Evolutionary conservation across 2,797 vertebrate genomes (phyloP), one percentile per base, ranked within the genome.

Genomic region (Erithacus rubecula): DNA sequence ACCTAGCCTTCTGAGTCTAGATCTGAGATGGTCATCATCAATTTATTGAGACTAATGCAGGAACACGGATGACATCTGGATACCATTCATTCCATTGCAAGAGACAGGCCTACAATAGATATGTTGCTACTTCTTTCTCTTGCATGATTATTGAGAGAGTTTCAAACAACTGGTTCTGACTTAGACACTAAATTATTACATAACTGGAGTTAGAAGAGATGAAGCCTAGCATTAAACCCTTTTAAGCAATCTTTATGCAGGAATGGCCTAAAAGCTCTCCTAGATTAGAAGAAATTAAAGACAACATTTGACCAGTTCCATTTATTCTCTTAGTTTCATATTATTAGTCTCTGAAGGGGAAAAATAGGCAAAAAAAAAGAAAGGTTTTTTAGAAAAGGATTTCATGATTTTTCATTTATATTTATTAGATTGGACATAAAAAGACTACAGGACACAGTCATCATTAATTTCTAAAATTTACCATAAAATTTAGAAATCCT

Each of bases 201-300:
- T 60, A 18, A 36, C 3, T 37, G 10, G 1, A 5, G 4, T 59
- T 37, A 34, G 12, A n/a, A 41, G 58, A 64, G 3, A 19, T 63
- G 8, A 75, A 67, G 51, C 3, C 3, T 2, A n/a, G 22, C 0
- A 6, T 1, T 29, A 43, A 52, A 41, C 1, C 0, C 2, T 3
- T 76, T 30, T 9, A 24, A 41, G 29, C 36, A 47, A 59, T 5
- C 3, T 36, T 60, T 20, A 5, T 17, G 10, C 19, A 63, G 5
- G 5, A 58, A 22, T 6, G 32, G 3, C 51, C 13, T 51, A 55
- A n/a, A 21, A 44, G 8, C 17, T 76, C 1, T 6, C 4, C 5
- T 4, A 63, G 39, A 62, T 37, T 37, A 52, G 3, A 64, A 47
- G 8, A 77, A 29, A 46, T 14, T 46, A 44, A 55, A 55, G 11